Percentiles rank a stretch among this genome's conserved stretches.
Evolutionary conservation across 2,113 vertebrate genomes (phyloP).

Genomic region (Mustela lutreola): DNA sequence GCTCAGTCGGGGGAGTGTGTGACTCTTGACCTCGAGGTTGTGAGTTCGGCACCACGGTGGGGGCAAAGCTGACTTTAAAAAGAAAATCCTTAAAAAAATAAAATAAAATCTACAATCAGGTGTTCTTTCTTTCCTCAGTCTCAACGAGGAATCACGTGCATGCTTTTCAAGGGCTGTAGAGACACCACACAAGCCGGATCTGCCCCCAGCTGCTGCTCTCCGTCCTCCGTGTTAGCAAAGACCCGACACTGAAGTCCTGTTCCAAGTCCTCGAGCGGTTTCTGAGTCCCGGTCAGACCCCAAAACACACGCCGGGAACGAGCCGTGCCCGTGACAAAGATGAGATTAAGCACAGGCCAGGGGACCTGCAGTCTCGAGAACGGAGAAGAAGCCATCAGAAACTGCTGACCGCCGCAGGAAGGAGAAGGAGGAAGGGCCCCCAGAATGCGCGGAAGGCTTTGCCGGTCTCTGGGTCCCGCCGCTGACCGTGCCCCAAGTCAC

Average conservation of each 20-base stretch:
- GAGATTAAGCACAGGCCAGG: accelerated
- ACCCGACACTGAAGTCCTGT: no score
- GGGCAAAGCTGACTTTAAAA: background rate
- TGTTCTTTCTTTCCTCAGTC: background rate
- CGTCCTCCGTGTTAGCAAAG: background rate
- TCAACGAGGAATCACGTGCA: accelerated
- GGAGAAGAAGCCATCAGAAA: accelerated
- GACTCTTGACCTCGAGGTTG: background rate
- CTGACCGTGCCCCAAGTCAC: background rate
- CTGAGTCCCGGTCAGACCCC: background rate
- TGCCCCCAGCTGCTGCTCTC: background rate
- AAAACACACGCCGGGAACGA: accelerated
- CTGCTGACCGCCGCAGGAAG: accelerated
- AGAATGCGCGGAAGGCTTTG: accelerated
- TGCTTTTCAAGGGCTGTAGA: no score
- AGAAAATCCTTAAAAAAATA: background rate
- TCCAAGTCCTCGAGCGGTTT: background rate
- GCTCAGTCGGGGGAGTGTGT: background rate
- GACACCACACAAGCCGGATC: background rate
- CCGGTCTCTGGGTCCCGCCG: accelerated
- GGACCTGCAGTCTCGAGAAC: no score
- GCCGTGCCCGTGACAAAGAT: accelerated
- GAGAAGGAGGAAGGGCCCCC: accelerated
- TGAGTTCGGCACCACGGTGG: background rate
- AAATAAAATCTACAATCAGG: background rate